These are phyloP conservation scores for Zoanthus sociatus DNA, from an alignment of 92 coral and sea anemone species.

Conservation along the genomic window DNA sequence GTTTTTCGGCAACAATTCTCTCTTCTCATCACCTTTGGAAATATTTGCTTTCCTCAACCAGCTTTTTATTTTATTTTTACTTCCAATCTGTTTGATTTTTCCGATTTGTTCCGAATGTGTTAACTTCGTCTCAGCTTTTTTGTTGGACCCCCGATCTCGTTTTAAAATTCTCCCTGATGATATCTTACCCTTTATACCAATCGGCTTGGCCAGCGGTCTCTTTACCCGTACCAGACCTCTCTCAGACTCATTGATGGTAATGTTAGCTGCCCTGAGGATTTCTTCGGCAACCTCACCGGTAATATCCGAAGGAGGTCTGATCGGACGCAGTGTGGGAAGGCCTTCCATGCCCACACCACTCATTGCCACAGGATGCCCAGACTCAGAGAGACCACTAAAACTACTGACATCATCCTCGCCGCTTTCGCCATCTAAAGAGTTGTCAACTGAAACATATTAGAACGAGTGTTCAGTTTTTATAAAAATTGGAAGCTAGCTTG, in stretches of 20 bases:
- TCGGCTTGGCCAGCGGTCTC: constrained; percentile 41
- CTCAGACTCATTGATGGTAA: constrained; percentile 78
- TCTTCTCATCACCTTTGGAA: background rate
- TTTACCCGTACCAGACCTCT: constrained; percentile 78
- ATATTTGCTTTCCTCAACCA: background rate
- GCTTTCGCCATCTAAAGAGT: constrained; percentile 19
- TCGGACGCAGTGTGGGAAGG: constrained; percentile 11
- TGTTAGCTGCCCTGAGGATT: constrained; percentile 75
- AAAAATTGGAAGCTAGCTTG: background rate
- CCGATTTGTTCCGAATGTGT: constrained; percentile 71
- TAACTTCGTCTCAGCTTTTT: constrained; percentile 52
- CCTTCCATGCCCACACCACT: background rate
- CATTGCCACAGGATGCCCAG: constrained; percentile 8
- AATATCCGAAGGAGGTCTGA: constrained; percentile 79
- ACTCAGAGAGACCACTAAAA: constrained; percentile 6
- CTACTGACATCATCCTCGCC: constrained; percentile 7
- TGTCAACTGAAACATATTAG: background rate
- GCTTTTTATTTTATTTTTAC: background rate
- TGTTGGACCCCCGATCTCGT: constrained; percentile 44
- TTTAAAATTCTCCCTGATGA: constrained; percentile 72
- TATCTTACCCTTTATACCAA: constrained; percentile 38
- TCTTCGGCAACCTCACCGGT: constrained; percentile 79
- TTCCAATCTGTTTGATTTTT: background rate
- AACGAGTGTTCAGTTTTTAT: background rate
- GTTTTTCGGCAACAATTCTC: background rate